phyloP scores from a whole-genome alignment of 2,888 invertebrate species.

The Dryomyza anilis region DNA sequence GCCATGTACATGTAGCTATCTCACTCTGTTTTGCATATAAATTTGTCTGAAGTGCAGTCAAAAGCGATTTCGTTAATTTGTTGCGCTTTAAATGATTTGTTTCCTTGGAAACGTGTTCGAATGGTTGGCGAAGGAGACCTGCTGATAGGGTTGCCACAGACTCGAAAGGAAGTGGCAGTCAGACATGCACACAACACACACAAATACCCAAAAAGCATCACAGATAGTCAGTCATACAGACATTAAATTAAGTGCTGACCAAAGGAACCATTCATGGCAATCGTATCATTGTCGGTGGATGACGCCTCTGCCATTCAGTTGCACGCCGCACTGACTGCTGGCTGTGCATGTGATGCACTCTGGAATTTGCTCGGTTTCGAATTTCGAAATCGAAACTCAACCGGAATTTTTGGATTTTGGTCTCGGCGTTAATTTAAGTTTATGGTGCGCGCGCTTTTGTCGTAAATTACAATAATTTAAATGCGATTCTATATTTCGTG shows the following conservation, averaged over 20 bases:
- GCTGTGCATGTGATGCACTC: neutral
- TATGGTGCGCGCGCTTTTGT: slow-evolving; percentile 47
- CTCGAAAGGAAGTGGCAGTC: neutral
- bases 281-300: neutral
- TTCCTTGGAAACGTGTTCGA: slow-evolving; percentile 43
- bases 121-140: neutral
- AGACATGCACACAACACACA: neutral
- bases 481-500: slow-evolving; percentile 46
- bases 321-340: neutral
- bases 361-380: neutral
- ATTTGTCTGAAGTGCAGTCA: slow-evolving; percentile 16
- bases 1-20: neutral
- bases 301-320: neutral
- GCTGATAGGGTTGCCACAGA: neutral
- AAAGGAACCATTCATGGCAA: neutral
- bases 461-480: slow-evolving; percentile 56
- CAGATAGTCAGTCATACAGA: neutral
- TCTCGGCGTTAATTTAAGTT: slow-evolving; percentile 52
- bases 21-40: slow-evolving; percentile 4
- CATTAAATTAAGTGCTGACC: neutral
- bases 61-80: slow-evolving; percentile 32
- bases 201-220: too few species aligned
- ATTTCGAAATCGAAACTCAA: neutral
- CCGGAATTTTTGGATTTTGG: neutral
- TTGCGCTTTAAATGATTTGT: slow-evolving; percentile 51